Conservation (phyloP, 1,140 invertebrate species). For the Atopsyche davidsoni region DNA sequence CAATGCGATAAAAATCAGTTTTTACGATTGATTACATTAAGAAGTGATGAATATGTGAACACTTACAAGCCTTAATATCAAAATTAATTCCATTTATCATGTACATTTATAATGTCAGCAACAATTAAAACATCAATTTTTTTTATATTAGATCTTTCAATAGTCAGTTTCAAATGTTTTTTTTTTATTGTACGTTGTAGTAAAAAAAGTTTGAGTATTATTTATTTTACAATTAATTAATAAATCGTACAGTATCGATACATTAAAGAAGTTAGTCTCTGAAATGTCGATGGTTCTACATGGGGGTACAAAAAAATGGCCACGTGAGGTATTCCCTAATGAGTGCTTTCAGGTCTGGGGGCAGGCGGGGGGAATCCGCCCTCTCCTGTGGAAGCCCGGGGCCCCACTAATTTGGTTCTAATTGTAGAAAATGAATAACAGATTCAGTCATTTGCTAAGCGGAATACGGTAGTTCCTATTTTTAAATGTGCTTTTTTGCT, state of each 20-base stretch:
- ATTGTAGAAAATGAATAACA: slow-evolving; percentile 19
- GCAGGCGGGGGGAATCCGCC: too few relatives aligned
- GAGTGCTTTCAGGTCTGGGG: slow-evolving; percentile 12
- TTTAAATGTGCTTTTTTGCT: slow-evolving; percentile 5
- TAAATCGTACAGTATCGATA: background rate
- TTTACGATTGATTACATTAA: too few relatives aligned
- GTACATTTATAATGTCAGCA: too few relatives aligned
- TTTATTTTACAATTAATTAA: too few relatives aligned
- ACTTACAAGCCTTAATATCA: too few relatives aligned
- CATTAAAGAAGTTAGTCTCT: slow-evolving; percentile 7
- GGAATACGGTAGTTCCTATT: background rate
- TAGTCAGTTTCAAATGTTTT: too few relatives aligned
- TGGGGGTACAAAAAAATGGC: slow-evolving; percentile 23
- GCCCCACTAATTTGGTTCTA: slow-evolving; percentile 8
- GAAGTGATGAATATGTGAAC: too few relatives aligned
- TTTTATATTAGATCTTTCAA: too few relatives aligned
- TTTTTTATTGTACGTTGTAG: background rate
- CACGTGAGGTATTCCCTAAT: slow-evolving; percentile 28
- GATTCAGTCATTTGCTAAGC: slow-evolving; percentile 15
- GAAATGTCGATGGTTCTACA: slow-evolving; percentile 18
- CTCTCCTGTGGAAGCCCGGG: slow-evolving; percentile 1
- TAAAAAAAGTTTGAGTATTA: too few relatives aligned
- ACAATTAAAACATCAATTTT: too few relatives aligned
- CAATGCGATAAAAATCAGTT: too few relatives aligned
- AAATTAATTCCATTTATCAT: too few relatives aligned